A percentile compares a stretch with the other conserved stretches of the same genome.
Evolutionary conservation across 2,113 vertebrate species (phyloP).

Genomic region (Python bivittatus): DNA sequence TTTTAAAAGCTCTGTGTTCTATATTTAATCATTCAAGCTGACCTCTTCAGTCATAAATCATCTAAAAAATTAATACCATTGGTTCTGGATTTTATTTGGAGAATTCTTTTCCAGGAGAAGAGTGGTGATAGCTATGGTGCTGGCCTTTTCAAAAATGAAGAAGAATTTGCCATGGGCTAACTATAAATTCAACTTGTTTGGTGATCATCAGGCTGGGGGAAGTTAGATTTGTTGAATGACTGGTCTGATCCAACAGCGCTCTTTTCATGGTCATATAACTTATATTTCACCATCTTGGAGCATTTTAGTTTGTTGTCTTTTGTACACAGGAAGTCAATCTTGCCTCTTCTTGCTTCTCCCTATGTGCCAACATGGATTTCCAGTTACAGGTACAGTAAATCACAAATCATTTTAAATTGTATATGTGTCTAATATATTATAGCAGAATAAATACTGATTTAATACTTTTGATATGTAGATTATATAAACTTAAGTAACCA

Average conservation of each 20-base stretch:
- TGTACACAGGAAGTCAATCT: constrained; percentile 39
- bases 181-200: not conserved
- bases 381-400: constrained; percentile 75
- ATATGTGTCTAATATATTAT: not conserved
- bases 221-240: not conserved
- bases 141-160: not conserved
- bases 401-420: not conserved
- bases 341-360: constrained; percentile 50
- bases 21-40: not conserved
- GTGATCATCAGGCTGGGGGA: not conserved
- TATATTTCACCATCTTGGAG: not conserved
- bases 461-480: not conserved
- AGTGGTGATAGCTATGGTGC: not conserved
- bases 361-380: constrained; percentile 46
- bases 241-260: not conserved
- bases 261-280: not conserved
- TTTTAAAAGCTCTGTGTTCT: not conserved
- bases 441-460: not conserved
- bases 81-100: not conserved
- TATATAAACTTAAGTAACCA: not conserved
- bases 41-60: not conserved
- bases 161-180: not conserved
- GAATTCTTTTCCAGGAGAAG: not conserved
- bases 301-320: constrained; percentile 3
- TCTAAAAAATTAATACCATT: not conserved